A percentile compares a stretch with the other conserved stretches of the same genome.
Conservation (phyloP, 2,797 vertebrate species). For the Rhyacichthys aspro region DNA sequence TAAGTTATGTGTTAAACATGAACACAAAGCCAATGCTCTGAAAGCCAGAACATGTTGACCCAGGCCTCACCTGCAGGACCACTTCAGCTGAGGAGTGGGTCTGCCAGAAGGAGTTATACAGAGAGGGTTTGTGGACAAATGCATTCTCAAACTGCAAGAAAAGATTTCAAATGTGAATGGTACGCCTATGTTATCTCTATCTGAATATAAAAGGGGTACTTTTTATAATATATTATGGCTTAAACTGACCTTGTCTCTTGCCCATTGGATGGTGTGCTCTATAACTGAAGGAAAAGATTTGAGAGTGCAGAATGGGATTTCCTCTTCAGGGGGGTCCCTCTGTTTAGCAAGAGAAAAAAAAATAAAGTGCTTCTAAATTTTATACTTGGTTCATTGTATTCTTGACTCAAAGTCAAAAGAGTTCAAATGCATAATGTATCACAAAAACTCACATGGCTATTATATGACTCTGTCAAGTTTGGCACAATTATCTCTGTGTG, state of each 20-base stretch:
- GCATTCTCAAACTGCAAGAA: slow-evolving; percentile 93
- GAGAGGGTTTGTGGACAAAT: slow-evolving; percentile 93
- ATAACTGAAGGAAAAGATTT: slow-evolving; percentile 98
- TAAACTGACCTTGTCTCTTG: slow-evolving; percentile 92
- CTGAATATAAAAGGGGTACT: neutral
- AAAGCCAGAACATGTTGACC: slow-evolving; percentile 17
- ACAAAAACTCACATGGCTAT: slow-evolving; percentile 90
- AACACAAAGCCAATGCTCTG: neutral
- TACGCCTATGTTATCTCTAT: neutral
- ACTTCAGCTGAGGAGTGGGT: slow-evolving; percentile 85
- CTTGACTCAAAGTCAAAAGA: too few relatives aligned
- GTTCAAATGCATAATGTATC: neutral
- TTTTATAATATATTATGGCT: too few relatives aligned
- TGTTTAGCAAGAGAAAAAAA: slow-evolving; percentile 50
- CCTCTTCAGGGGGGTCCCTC: slow-evolving; percentile 97
- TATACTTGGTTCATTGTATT: neutral
- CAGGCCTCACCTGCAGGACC: slow-evolving; percentile 87
- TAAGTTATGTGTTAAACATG: neutral
- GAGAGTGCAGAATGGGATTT: slow-evolving; percentile 98
- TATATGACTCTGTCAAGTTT: slow-evolving; percentile 96
- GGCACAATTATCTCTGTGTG: slow-evolving; percentile 97
- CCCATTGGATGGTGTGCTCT: slow-evolving; percentile 99
- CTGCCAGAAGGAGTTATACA: slow-evolving; percentile 97
- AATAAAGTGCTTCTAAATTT: neutral
- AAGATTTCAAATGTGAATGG: neutral